Evolutionary conservation across 2,797 vertebrate species (phyloP).

Genomic region (Labeo calbasu): DNA sequence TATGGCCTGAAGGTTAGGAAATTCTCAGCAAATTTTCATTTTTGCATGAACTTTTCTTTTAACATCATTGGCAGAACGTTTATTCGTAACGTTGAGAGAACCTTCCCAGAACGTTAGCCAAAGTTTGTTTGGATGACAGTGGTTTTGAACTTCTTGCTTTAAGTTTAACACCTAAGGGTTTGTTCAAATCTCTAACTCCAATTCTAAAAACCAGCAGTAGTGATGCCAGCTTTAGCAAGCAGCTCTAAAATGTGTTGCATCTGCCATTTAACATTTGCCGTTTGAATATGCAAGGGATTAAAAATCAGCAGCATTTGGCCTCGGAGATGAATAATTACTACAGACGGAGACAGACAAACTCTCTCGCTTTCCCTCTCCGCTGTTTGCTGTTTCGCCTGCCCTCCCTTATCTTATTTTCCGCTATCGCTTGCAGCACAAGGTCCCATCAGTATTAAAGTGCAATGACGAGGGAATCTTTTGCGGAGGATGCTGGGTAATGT

Average conservation of each 20-base stretch:
- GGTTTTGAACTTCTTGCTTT: neutral
- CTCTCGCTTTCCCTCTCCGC: neutral
- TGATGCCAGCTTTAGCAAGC: neutral
- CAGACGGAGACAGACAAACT: neutral
- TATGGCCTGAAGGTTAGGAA: neutral
- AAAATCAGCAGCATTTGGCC: neutral
- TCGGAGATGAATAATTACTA: conserved; percentile 8
- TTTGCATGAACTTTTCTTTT: neutral
- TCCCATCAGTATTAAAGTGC: neutral
- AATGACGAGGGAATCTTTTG: conserved; percentile 2
- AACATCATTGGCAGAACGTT: neutral
- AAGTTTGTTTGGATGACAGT: neutral
- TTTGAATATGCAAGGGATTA: conserved; percentile 18
- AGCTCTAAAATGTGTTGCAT: neutral
- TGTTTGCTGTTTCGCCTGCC: neutral
- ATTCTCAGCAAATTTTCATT: neutral
- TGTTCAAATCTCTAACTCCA: neutral
- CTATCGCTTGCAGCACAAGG: neutral
- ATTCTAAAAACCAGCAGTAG: neutral
- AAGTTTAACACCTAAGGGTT: neutral
- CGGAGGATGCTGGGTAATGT: conserved; percentile 13
- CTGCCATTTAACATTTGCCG: neutral
- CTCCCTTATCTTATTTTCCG: neutral
- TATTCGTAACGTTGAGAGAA: neutral
- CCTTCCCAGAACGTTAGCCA: neutral